Conservation (phyloP, 1,140 invertebrate species). For the Lepeophtheirus salmonis region DNA sequence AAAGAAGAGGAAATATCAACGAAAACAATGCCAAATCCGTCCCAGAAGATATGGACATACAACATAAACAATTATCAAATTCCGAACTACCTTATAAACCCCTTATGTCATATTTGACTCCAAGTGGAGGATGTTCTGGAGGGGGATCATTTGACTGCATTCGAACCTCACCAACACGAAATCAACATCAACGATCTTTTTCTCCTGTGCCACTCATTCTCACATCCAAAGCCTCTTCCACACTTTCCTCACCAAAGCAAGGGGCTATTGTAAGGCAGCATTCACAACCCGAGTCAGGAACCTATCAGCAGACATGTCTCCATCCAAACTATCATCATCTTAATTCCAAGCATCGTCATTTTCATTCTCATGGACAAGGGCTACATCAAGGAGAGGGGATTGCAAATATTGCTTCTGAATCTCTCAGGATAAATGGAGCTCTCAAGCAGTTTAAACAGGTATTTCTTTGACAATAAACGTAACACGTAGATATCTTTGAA, state of each 20-base stretch:
- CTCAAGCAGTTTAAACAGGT: constrained; percentile 91
- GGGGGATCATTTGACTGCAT: too few relatives aligned
- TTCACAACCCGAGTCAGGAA: constrained; percentile 59
- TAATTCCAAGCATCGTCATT: constrained; percentile 51
- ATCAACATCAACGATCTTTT: too few relatives aligned
- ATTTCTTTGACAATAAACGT: too few relatives aligned
- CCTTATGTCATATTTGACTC: not conserved
- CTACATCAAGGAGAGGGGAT: constrained; percentile 43
- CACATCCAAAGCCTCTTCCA: constrained; percentile 23
- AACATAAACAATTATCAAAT: too few relatives aligned
- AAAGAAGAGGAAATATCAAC: not conserved
- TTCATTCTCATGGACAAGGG: constrained; percentile 54
- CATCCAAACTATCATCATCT: constrained; percentile 25
- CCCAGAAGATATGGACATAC: not conserved
- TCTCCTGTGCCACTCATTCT: not conserved
- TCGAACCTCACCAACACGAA: too few relatives aligned
- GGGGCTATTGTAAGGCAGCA: constrained; percentile 57
- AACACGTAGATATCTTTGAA: too few relatives aligned
- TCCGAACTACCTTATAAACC: not conserved
- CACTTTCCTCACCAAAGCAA: constrained; percentile 31
- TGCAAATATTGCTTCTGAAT: constrained; percentile 91
- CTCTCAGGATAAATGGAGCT: constrained; percentile 82
- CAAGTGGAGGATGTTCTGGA: not conserved
- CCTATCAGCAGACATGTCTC: constrained; percentile 19
- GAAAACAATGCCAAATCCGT: not conserved